Evolutionary conservation across 1,140 invertebrate species (phyloP).

Genomic region (Hyles euphorbiae): DNA sequence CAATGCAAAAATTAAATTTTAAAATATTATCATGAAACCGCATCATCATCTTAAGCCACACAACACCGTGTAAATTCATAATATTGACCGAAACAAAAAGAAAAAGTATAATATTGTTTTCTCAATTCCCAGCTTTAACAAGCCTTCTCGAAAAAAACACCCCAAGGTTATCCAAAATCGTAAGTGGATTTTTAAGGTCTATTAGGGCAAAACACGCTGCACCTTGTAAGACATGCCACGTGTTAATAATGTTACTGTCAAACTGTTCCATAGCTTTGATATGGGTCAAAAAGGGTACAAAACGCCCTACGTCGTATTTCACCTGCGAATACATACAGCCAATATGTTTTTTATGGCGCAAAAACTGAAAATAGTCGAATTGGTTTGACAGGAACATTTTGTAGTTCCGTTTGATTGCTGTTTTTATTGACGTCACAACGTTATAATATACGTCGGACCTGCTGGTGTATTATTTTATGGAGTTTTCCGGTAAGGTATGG

Average conservation of each 20-base stretch:
- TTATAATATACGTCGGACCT: background rate
- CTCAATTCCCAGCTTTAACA: too few species aligned
- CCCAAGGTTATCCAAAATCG: slow-evolving; percentile 10
- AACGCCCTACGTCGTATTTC: slow-evolving; percentile 29
- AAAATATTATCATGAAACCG: too few species aligned
- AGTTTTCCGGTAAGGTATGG: too few species aligned
- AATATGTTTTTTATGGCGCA: slow-evolving; percentile 29
- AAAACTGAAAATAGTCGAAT: slow-evolving; percentile 18
- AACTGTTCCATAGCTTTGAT: slow-evolving; percentile 31
- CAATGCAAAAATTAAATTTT: too few species aligned
- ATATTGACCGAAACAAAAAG: too few species aligned
- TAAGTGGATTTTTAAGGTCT: slow-evolving; percentile 23
- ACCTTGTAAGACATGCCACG: slow-evolving; percentile 23
- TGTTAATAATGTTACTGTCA: slow-evolving; percentile 49
- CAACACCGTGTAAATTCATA: too few species aligned
- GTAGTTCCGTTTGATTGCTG: slow-evolving; percentile 4
- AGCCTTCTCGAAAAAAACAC: too few species aligned
- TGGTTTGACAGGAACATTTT: slow-evolving; percentile 13
- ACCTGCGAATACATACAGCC: slow-evolving; percentile 21
- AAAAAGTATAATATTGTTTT: too few species aligned
- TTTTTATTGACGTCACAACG: slow-evolving; percentile 12
- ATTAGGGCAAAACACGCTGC: slow-evolving; percentile 22
- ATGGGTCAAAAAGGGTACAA: slow-evolving; percentile 41
- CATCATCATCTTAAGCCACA: too few species aligned
- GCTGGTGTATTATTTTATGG: too few species aligned